phyloP scores from a whole-genome alignment of 2,797 vertebrate species.

The Schizopygopsis malacanthus region DNA sequence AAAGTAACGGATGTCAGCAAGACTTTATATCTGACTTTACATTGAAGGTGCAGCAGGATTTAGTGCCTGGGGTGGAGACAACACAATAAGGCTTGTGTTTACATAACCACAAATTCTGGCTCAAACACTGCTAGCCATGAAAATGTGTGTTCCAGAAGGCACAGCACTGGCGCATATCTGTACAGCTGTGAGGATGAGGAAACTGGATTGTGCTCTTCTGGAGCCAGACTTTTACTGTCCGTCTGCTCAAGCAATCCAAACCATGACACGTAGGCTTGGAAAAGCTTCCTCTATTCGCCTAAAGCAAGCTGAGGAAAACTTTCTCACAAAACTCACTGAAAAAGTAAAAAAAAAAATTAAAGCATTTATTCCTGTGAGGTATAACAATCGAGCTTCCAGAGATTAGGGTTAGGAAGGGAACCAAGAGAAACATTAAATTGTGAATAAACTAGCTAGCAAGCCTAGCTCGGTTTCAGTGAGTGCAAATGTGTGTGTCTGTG shows the following conservation, averaged over 20 bases:
- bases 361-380: background rate
- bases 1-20: background rate
- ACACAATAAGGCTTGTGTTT: slow-evolving; percentile 57
- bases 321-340: background rate
- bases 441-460: background rate
- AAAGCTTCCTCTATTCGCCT: background rate
- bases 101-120: slow-evolving; percentile 43
- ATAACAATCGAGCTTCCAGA: background rate
- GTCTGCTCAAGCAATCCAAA: slow-evolving; percentile 32
- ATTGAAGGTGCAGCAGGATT: slow-evolving; percentile 32
- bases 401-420: background rate
- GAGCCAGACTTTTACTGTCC: slow-evolving; percentile 27
- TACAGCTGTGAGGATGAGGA: slow-evolving; percentile 24
- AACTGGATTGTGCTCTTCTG: slow-evolving; percentile 52
- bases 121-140: slow-evolving; percentile 2
- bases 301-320: background rate
- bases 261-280: slow-evolving; percentile 19
- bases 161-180: background rate
- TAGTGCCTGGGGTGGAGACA: slow-evolving; percentile 25
- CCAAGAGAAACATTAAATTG: background rate
- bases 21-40: background rate
- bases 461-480: background rate
- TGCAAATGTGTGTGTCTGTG: slow-evolving; percentile 12
- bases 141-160: slow-evolving; percentile 10
- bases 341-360: background rate